Conservation (phyloP, 2,888 invertebrate genomes). For the Idaea straminata region DNA sequence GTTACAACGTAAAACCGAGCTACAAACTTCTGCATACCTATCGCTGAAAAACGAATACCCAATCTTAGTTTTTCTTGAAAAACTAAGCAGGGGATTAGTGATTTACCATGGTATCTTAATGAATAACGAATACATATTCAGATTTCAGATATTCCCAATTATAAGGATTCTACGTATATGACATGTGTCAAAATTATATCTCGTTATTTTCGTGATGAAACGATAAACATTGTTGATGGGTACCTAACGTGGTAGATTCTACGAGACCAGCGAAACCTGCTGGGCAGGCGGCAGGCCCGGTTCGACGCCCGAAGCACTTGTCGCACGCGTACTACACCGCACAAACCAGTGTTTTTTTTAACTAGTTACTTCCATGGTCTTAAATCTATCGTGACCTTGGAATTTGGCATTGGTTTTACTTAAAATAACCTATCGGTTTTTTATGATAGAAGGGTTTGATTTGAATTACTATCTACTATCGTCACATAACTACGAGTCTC, state of each 20-base stretch:
- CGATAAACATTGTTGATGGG: conserved; percentile 14
- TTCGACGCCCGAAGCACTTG: conserved; percentile 54
- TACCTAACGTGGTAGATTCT: conserved; percentile 19
- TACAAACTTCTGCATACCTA: too few relatives aligned
- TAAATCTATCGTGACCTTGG: conserved; percentile 43
- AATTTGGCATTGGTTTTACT: conserved; percentile 18
- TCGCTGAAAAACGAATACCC: too few relatives aligned
- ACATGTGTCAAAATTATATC: neutral
- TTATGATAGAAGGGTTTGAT: neutral
- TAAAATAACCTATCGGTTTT: conserved; percentile 1
- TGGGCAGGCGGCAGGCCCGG: conserved; percentile 62
- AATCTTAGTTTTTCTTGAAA: too few relatives aligned
- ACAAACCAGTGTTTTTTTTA: conserved; percentile 40
- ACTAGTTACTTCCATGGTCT: conserved; percentile 34
- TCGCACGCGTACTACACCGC: conserved; percentile 31
- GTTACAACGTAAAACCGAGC: too few relatives aligned
- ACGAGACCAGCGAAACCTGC: conserved; percentile 54
- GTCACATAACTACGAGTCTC: too few relatives aligned
- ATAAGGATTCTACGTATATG: too few relatives aligned
- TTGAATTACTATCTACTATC: neutral
- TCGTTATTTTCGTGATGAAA: conserved; percentile 14
- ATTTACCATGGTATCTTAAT: too few relatives aligned
- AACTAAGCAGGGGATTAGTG: too few relatives aligned
- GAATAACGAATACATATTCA: too few relatives aligned
- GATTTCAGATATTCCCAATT: too few relatives aligned